A percentile compares a stretch with the other conserved stretches of the same genome.
phyloP scores from a whole-genome alignment of 2,888 invertebrate species.

The Encarsia formosa region DNA sequence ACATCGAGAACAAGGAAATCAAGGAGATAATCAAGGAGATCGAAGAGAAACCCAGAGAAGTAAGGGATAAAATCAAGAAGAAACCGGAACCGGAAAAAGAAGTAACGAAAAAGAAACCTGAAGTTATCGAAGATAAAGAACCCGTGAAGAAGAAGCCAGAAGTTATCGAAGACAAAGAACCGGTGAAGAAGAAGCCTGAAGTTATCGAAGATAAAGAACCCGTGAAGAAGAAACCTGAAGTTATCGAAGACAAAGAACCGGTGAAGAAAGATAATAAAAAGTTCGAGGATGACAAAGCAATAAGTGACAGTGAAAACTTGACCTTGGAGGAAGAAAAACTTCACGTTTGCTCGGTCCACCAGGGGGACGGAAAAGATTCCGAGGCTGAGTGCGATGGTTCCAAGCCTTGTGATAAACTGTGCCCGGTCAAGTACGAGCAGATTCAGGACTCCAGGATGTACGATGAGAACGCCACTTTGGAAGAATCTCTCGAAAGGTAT shows the following conservation, averaged over 20 bases:
- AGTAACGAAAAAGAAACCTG: conserved; percentile 8
- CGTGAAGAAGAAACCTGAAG: conserved; percentile 1
- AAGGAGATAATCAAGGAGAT: conserved; percentile 6
- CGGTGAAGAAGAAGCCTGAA: not conserved
- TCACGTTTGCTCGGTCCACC: conserved; percentile 34
- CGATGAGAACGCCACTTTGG: conserved; percentile 48
- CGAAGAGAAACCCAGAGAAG: not conserved
- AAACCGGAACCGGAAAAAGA: conserved; percentile 2
- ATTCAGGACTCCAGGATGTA: conserved; percentile 44
- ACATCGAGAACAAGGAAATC: conserved; percentile 19
- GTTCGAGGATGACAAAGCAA: conserved; percentile 2
- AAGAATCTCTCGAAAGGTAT: conserved; percentile 43
- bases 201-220: not conserved
- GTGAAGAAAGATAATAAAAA: conserved; percentile 12
- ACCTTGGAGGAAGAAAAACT: conserved; percentile 10
- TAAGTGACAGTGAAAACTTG: not conserved
- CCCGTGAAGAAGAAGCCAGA: conserved; percentile 1
- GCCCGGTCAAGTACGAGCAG: conserved; percentile 45
- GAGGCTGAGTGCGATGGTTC: conserved; percentile 41
- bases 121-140: not conserved
- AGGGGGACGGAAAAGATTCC: conserved; percentile 44
- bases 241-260: not conserved
- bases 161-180: not conserved
- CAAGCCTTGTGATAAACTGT: conserved; percentile 41
- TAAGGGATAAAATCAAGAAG: conserved; percentile 8